Evolutionary conservation across 1,140 invertebrate genomes (phyloP).

Genomic region (Brachionus sp.): DNA sequence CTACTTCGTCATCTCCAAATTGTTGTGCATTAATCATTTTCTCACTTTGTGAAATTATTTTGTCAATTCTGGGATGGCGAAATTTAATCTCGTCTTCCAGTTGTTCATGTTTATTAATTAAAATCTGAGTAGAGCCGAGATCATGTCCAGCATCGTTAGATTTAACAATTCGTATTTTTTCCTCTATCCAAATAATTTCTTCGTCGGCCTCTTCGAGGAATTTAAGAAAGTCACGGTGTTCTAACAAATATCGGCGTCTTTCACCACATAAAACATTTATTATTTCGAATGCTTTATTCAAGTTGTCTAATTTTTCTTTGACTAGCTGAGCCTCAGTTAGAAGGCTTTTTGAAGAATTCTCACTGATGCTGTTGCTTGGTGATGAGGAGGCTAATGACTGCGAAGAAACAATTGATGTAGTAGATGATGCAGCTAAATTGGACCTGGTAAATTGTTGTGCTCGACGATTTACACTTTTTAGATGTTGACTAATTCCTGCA

Average conservation of each 20-base stretch:
- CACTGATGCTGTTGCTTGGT: constrained; percentile 52
- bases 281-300: constrained; percentile 70
- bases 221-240: constrained; percentile 86
- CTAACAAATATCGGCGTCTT: constrained; percentile 76
- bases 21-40: constrained; percentile 75
- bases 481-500: constrained; percentile 60
- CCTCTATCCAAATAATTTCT: constrained; percentile 96
- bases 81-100: constrained; percentile 86
- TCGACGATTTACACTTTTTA: constrained; percentile 66
- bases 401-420: not conserved
- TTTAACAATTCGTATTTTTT: constrained; percentile 94
- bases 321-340: constrained; percentile 66
- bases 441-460: constrained; percentile 47
- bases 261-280: constrained; percentile 68
- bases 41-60: constrained; percentile 70
- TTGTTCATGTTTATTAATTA: constrained; percentile 89
- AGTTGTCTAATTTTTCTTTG: constrained; percentile 67
- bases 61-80: constrained; percentile 72
- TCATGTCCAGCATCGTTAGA: constrained; percentile 79
- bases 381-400: not conserved
- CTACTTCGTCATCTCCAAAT: constrained; percentile 67
- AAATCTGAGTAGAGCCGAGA: constrained; percentile 76
- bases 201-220: constrained; percentile 99
- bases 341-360: constrained; percentile 58
- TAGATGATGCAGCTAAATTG: not conserved